Percentiles rank a stretch among this genome's conserved stretches.
Conservation (phyloP, 1,140 invertebrate species). For the Palaemon carinicauda region DNA sequence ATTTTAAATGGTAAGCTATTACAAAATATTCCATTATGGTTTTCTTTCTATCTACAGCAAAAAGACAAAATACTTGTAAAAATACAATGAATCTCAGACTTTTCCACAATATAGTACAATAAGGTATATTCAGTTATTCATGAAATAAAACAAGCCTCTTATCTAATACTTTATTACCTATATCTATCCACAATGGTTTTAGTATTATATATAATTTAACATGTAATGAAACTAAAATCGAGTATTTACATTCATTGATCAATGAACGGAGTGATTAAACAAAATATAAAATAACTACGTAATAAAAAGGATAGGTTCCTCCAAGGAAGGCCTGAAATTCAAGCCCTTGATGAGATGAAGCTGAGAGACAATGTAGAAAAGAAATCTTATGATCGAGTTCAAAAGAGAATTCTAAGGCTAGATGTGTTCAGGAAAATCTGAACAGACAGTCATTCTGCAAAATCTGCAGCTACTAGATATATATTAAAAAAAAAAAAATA, state of each 20-base stretch:
- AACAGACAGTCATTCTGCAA: conserved; percentile 36
- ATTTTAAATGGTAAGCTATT: too few relatives aligned
- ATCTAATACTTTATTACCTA: too few relatives aligned
- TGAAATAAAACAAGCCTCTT: too few relatives aligned
- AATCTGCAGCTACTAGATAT: conserved; percentile 36
- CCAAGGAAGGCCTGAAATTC: background rate
- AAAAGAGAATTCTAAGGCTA: conserved; percentile 1
- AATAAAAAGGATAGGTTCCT: conserved; percentile 7
- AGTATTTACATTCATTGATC: background rate
- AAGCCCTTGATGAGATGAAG: background rate
- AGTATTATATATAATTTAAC: too few relatives aligned
- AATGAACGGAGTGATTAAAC: background rate
- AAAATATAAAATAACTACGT: background rate
- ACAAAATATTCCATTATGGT: too few relatives aligned
- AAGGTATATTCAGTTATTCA: too few relatives aligned
- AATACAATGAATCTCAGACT: too few relatives aligned
- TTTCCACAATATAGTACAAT: too few relatives aligned
- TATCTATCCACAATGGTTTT: too few relatives aligned
- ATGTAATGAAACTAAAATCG: background rate
- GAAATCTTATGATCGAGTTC: background rate
- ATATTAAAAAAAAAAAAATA: background rate
- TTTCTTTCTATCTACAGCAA: too few relatives aligned
- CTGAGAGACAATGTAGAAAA: background rate
- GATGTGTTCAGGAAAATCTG: conserved; percentile 49
- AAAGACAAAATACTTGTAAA: too few relatives aligned